A percentile compares a stretch with the other conserved stretches of the same genome.
Evolutionary conservation across 2,888 invertebrate genomes (phyloP).

Genomic region (Cryptocephalus primarius): DNA sequence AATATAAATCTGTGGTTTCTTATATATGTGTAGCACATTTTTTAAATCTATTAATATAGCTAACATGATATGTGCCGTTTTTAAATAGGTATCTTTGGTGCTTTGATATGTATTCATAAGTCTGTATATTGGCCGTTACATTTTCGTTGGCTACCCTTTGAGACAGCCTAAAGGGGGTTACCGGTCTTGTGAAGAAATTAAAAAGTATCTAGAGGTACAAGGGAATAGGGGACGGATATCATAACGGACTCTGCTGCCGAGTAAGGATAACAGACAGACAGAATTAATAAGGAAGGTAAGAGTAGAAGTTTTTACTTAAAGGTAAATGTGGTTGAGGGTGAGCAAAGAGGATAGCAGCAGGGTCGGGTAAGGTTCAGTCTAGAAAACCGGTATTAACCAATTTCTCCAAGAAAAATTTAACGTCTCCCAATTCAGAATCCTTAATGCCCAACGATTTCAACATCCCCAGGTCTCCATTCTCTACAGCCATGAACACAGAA

Average conservation of each 20-base stretch:
- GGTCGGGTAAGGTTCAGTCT: slow-evolving; percentile 56
- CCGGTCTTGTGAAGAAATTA: not conserved
- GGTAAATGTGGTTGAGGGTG: slow-evolving; percentile 52
- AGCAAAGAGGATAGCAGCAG: slow-evolving; percentile 55
- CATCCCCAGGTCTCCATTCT: slow-evolving; percentile 90
- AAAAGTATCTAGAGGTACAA: slow-evolving; percentile 16
- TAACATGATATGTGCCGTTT: slow-evolving; percentile 27
- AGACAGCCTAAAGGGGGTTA: slow-evolving; percentile 22
- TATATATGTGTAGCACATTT: slow-evolving; percentile 18
- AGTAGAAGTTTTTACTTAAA: slow-evolving; percentile 63
- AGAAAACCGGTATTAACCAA: slow-evolving; percentile 92
- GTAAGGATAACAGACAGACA: slow-evolving; percentile 15
- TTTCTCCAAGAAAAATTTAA: slow-evolving; percentile 93
- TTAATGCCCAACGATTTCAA: slow-evolving; percentile 89
- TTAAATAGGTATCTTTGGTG: slow-evolving; percentile 22
- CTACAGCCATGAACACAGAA: slow-evolving; percentile 91
- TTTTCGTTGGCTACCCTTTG: slow-evolving; percentile 19
- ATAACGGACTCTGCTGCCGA: slow-evolving; percentile 36
- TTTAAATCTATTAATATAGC: slow-evolving; percentile 19
- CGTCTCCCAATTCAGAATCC: slow-evolving; percentile 89
- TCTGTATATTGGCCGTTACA: slow-evolving; percentile 28
- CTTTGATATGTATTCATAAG: slow-evolving; percentile 33
- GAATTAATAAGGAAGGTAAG: slow-evolving; percentile 35
- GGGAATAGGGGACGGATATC: slow-evolving; percentile 24
- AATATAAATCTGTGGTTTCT: slow-evolving; percentile 13